phyloP scores from a whole-genome alignment of 2,888 invertebrate genomes.

The Fragum sueziense region DNA sequence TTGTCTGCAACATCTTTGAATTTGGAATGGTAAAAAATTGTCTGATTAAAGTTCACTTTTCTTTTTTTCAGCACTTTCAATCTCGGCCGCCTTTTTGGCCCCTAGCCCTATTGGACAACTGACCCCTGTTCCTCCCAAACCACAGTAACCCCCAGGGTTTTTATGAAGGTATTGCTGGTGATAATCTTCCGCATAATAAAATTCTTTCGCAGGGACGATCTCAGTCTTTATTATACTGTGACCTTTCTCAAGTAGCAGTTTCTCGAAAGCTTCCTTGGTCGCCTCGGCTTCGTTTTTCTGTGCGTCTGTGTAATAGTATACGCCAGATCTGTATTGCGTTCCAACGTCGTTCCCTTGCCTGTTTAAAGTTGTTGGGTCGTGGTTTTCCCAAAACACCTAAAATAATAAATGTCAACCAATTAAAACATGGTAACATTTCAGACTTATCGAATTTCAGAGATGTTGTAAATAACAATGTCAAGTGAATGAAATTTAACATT shows the following conservation, averaged over 20 bases:
- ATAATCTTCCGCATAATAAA: constrained; percentile 82
- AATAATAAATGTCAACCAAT: no score
- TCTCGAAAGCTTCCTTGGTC: constrained; percentile 72
- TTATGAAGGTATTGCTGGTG: constrained; percentile 82
- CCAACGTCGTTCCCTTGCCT: constrained; percentile 80
- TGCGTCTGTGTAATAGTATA: constrained; percentile 74
- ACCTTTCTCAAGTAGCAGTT: constrained; percentile 69
- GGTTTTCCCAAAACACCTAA: constrained; percentile 81
- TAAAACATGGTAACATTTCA: no score
- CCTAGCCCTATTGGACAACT: constrained; percentile 75
- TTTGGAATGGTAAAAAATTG: no score
- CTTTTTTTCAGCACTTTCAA: background rate
- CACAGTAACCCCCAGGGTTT: constrained; percentile 81
- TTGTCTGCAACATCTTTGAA: no score
- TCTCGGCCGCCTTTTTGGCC: constrained; percentile 41
- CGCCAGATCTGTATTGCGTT: constrained; percentile 79
- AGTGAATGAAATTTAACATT: no score
- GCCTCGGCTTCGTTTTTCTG: constrained; percentile 72
- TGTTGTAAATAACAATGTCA: no score
- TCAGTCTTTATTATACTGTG: constrained; percentile 79
- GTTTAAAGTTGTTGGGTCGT: constrained; percentile 80
- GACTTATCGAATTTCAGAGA: no score
- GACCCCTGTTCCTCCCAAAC: constrained; percentile 79
- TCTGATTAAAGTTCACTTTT: constrained; percentile 81
- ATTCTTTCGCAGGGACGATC: constrained; percentile 73